phyloP scores from a whole-genome alignment of 2,888 invertebrate genomes.

The Liopterus haemorrhoidalis region DNA sequence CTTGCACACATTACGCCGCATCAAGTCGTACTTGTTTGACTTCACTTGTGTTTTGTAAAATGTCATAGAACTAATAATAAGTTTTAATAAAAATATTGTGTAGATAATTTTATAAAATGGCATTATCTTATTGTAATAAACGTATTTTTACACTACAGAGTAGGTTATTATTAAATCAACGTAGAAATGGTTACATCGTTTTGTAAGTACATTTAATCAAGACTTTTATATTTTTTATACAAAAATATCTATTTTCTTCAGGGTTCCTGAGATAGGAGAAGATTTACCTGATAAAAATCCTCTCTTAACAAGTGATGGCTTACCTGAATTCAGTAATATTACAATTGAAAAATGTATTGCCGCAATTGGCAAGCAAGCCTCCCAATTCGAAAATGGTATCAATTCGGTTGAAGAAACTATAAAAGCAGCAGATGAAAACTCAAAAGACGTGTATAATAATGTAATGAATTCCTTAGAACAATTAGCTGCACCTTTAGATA shows the following conservation, averaged over 20 bases:
- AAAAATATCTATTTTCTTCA: constrained; percentile 38
- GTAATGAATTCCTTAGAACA: constrained; percentile 71
- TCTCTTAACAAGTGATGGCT: constrained; percentile 63
- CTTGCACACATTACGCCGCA: too few relatives aligned
- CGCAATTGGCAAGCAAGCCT: constrained; percentile 74
- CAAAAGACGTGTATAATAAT: constrained; percentile 60
- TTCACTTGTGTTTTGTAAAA: too few relatives aligned
- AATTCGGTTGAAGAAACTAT: constrained; percentile 60
- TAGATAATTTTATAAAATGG: too few relatives aligned
- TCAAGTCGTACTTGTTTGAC: too few relatives aligned
- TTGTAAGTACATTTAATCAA: constrained; percentile 52
- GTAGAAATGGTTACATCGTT: constrained; percentile 61
- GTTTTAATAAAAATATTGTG: too few relatives aligned
- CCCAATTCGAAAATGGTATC: constrained; percentile 74
- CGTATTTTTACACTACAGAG: constrained; percentile 38
- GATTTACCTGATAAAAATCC: constrained; percentile 72
- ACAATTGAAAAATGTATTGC: constrained; percentile 80
- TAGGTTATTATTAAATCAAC: constrained; percentile 37
- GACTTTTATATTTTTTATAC: constrained; percentile 14
- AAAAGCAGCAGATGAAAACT: constrained; percentile 40
- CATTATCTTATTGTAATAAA: constrained; percentile 42
- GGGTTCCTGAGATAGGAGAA: constrained; percentile 77
- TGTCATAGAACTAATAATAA: too few relatives aligned
- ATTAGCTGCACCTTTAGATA: constrained; percentile 65
- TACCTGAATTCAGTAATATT: constrained; percentile 75